Base-by-base conservation (phyloP, 2,113 vertebrate species). In the Dicrurus megarhynchus region DNA sequence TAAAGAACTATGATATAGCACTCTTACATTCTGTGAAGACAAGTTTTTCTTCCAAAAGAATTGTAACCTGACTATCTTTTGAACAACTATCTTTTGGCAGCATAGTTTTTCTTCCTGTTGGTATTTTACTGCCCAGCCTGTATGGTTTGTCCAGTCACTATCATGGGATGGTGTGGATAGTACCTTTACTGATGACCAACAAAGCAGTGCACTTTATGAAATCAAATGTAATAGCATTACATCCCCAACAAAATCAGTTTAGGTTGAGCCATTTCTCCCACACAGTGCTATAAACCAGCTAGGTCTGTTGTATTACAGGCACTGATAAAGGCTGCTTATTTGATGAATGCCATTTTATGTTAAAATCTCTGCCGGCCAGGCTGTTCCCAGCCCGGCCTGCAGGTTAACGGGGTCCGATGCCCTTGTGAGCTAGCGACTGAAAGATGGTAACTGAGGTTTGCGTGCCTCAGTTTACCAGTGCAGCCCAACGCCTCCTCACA, bases 1-100 rank as follows among this genome's bases (percentile, higher is more conserved):
- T 74, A 80, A 81, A 94, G 70, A 94, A 85, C n/a, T 87, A 87
- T 23, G 47, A 90, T 78, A 90, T 89, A 81, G 78, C 77, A 87
- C 47, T 41, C 64, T 71, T 81, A 76, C 15, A 95, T 30, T 83
- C 90, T 80, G 64, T 12, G 32, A 90, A 83, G 87, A 46, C 39
- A 87, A 70, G 41, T n/a, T 86, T 65, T 88, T 67, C 71, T 86
- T 85, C 46, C 57, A 74, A 33, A 94, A 91, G 46, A 82, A 95
- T 9, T 77, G 41, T 50, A 85, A 87, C 52, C 63, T 89, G 67
- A 74, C 52, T 84, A 15, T 49, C 49, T 49, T 49, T 49, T 26
- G 37, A 93, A 84, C 53, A 87, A 59, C 55, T 33, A 41, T 37
- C 44, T 75, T 91, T 74, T 90, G 84, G 63, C 55, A 89, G 67